Base-by-base conservation (phyloP, 2,797 vertebrate species). In the Aldrovandia affinis region DNA sequence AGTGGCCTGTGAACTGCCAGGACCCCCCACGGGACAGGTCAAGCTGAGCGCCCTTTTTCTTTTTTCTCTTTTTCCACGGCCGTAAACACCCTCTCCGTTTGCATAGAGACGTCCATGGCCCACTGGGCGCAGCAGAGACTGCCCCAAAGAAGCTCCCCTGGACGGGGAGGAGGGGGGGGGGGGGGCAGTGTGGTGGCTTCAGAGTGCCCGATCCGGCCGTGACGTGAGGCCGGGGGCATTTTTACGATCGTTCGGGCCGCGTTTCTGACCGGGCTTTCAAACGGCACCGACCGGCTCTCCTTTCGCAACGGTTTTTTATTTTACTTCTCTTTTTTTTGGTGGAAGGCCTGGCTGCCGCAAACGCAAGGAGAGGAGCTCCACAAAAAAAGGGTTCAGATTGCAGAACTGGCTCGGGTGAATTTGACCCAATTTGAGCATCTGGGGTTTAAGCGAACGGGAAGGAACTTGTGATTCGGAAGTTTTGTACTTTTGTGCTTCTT, bases 31-130 rank as follows among this genome's bases (percentile, higher is more conserved):
- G 63, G 63, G 30, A 70, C 33, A 22, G 30, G 15, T 70, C 65
- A 70, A 5, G 33, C 65, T 20, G 30, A 70, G 30, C 4, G 65
- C 28, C 33, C 30, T 2, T 18, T 70, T 70, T 63, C 5, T 50
- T 50, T 50, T 50, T 50, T 50, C 4, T 68, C 33, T 68, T 7
- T 30, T 30, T 30, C 15, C 2, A 20, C 6, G 70, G 70, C 70
- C 28, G 39, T 75, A 75, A 75, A 75, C 70, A 75, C 70, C 70
- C 36, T 75, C 44, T 75, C 70, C 39, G 22, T 75, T 75, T 75
- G 70, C 70, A 75, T 39, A 15, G 39, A n/a, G 70, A 75, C 70
- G 44, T 75, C 70, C 22, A 10, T 44, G 9, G 36, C 70, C 36
- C 14, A 36, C 70, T 50, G 25, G 70, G 70, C 70, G 25, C 1